These are phyloP conservation scores for Alcis repandata DNA, from an alignment of 2,888 invertebrate genomes.

Conservation along the genomic window DNA sequence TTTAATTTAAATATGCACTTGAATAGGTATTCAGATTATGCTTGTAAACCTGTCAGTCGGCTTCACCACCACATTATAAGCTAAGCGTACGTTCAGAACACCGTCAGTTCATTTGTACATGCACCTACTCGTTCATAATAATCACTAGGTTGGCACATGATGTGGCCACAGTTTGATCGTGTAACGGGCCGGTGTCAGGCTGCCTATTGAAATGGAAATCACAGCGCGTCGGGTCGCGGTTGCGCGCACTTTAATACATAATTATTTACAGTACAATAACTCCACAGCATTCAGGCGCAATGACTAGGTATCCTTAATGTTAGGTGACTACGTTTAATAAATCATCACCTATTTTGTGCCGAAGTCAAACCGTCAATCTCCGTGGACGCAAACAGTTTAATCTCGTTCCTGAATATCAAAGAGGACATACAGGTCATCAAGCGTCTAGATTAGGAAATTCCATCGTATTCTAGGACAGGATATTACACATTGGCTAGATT, in stretches of 20 bases:
- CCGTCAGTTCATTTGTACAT: neutral
- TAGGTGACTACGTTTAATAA: constrained; percentile 47
- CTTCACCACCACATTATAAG: neutral
- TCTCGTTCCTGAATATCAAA: constrained; percentile 29
- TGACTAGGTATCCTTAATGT: constrained; percentile 58
- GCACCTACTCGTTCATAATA: constrained; percentile 26
- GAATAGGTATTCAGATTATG: too few relatives aligned
- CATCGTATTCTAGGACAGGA: constrained; percentile 52
- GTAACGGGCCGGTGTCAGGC: constrained; percentile 70
- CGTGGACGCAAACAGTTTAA: constrained; percentile 41
- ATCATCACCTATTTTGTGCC: constrained; percentile 48
- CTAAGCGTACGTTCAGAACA: neutral
- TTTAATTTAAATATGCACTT: too few relatives aligned
- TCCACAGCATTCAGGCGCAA: constrained; percentile 55
- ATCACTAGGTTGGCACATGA: constrained; percentile 39
- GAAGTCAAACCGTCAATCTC: constrained; percentile 40
- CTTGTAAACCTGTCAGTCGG: neutral
- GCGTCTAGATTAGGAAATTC: constrained; percentile 40
- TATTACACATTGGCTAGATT: constrained; percentile 50
- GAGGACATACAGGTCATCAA: constrained; percentile 11
- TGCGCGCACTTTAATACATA: constrained; percentile 62
- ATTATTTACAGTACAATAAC: constrained; percentile 71
- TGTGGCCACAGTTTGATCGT: constrained; percentile 52
- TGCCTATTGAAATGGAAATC: constrained; percentile 70
- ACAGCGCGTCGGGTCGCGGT: constrained; percentile 63